Evolutionary conservation across 2,113 vertebrate species (phyloP).

Genomic region (Amphiprion percula): DNA sequence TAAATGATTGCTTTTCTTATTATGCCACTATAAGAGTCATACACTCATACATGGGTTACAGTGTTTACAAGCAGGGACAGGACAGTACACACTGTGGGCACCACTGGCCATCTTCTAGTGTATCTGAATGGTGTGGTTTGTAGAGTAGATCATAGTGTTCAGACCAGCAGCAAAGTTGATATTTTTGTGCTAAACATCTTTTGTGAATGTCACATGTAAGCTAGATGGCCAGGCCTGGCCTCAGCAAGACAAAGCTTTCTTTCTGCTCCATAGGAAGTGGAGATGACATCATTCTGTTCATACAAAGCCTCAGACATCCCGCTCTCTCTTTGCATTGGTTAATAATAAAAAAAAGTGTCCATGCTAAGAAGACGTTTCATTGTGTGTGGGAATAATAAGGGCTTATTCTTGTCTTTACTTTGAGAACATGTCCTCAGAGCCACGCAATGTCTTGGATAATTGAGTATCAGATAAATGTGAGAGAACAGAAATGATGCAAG

Average conservation of each 20-base stretch:
- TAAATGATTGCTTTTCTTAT: no score
- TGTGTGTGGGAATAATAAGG: slow-evolving; percentile 56
- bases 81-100: not conserved
- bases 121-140: slow-evolving; percentile 36
- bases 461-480: slow-evolving; percentile 7
- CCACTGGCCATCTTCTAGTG: slow-evolving; percentile 10
- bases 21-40: not conserved
- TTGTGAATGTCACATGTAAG: slow-evolving; percentile 76
- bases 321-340: slow-evolving; percentile 57
- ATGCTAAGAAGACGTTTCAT: slow-evolving; percentile 49
- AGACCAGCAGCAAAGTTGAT: slow-evolving; percentile 33
- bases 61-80: slow-evolving; percentile 14
- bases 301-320: slow-evolving; percentile 75
- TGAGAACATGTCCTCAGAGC: slow-evolving; percentile 8
- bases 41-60: not conserved
- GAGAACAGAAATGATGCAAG: slow-evolving; percentile 22
- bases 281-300: slow-evolving; percentile 82
- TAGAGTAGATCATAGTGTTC: slow-evolving; percentile 21
- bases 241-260: slow-evolving; percentile 80
- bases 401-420: slow-evolving; percentile 42
- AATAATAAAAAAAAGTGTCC: slow-evolving; percentile 34
- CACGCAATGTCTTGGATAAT: slow-evolving; percentile 28
- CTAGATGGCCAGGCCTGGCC: slow-evolving; percentile 64
- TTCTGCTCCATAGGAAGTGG: slow-evolving; percentile 83
- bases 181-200: slow-evolving; percentile 63